A percentile compares a stretch with the other conserved stretches of the same genome.
These are phyloP conservation scores for Drosophila baimaii DNA, from an alignment of 1,140 invertebrate genomes.

Conservation along the genomic window DNA sequence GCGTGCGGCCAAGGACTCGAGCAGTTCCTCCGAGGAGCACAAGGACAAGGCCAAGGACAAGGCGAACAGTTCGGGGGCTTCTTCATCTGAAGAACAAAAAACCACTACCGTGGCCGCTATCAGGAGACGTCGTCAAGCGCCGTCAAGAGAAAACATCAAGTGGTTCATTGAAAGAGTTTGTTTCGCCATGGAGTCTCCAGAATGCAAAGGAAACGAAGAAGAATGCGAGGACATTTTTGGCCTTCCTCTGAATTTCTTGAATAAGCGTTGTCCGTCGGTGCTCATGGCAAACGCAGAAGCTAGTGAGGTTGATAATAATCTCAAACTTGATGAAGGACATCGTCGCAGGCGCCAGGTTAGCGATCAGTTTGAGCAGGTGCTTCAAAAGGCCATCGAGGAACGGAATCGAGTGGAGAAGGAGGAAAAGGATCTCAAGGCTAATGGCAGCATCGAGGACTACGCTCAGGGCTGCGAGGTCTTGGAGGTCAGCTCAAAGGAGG, in stretches of 20 bases:
- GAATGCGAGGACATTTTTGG: too few relatives aligned
- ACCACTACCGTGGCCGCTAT: not conserved
- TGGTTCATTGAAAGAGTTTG: too few relatives aligned
- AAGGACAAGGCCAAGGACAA: constrained; percentile 27
- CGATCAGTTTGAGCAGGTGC: not conserved
- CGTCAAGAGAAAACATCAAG: too few relatives aligned
- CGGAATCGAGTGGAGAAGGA: constrained; percentile 3
- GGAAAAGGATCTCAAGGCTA: constrained; percentile 34
- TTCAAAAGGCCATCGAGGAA: not conserved
- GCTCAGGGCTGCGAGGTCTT: constrained; percentile 69
- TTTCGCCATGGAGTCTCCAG: too few relatives aligned
- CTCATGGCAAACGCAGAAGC: too few relatives aligned
- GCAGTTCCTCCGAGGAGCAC: constrained; percentile 32
- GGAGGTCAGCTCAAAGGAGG: constrained; percentile 63
- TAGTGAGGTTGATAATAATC: too few relatives aligned
- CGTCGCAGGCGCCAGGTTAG: constrained; percentile 3
- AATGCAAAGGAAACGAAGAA: too few relatives aligned
- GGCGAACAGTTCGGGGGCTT: constrained; percentile 2
- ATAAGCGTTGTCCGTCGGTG: too few relatives aligned
- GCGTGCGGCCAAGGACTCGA: constrained; percentile 17
- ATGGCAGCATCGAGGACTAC: constrained; percentile 62
- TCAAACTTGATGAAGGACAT: too few relatives aligned
- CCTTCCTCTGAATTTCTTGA: too few relatives aligned
- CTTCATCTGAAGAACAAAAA: constrained; percentile 24
- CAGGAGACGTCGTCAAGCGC: constrained; percentile 11